Evolutionary conservation across 2,888 invertebrate genomes (phyloP).

Genomic region (Catotricha subobsoleta): DNA sequence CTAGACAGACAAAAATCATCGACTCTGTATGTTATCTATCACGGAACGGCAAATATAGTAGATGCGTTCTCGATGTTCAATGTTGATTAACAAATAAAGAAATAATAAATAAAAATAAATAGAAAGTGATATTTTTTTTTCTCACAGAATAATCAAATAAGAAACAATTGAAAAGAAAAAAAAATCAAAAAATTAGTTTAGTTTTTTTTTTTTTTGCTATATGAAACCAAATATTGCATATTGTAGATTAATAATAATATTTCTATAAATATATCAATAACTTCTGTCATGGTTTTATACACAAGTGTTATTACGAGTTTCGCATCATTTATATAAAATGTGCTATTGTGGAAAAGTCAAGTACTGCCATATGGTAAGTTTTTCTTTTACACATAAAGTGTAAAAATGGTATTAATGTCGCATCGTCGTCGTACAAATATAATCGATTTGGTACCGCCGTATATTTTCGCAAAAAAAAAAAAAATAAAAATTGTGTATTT

Average conservation of each 20-base stretch:
- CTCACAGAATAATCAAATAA: not conserved
- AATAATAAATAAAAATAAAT: not conserved
- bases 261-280: not conserved
- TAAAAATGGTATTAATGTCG: too few species aligned
- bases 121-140: not conserved
- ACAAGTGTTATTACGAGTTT: not conserved
- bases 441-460: too few species aligned
- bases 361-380: constrained; percentile 21
- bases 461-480: too few species aligned
- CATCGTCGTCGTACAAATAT: too few species aligned
- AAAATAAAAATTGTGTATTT: not conserved
- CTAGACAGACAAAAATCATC: not conserved
- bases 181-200: not conserved
- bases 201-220: not conserved
- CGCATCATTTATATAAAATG: constrained; percentile 14
- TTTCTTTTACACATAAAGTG: too few species aligned
- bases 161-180: not conserved
- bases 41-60: not conserved
- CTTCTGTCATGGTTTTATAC: too few species aligned
- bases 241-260: too few species aligned
- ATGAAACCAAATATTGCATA: not conserved
- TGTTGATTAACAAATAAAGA: not conserved
- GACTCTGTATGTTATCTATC: not conserved
- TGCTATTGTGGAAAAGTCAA: constrained; percentile 19
- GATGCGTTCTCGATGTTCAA: not conserved